These are phyloP conservation scores for Heptranchias perlo DNA, from an alignment of 2,113 vertebrate genomes.

Conservation along the genomic window DNA sequence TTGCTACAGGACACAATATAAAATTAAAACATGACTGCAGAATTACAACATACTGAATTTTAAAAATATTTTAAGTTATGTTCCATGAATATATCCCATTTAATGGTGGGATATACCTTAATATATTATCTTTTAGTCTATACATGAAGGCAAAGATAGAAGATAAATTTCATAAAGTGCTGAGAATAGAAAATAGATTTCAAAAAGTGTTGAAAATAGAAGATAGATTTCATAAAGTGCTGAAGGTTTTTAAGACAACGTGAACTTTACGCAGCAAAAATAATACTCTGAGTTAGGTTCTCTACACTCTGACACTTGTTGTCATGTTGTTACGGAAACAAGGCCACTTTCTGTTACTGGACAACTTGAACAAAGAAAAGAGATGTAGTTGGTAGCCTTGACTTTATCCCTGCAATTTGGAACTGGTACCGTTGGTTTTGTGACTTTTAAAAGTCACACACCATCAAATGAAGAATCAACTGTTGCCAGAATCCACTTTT, in stretches of 20 bases:
- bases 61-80: neutral
- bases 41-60: neutral
- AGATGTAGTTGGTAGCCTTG: neutral
- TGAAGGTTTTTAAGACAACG: slow-evolving; percentile 26
- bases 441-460: neutral
- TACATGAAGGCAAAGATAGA: slow-evolving; percentile 7
- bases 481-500: neutral
- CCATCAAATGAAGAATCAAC: neutral
- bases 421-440: neutral
- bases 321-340: neutral
- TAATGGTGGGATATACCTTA: neutral
- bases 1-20: neutral
- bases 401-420: neutral
- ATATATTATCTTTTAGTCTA: neutral
- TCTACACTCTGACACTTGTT: neutral
- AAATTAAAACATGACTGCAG: neutral
- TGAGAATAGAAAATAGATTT: neutral
- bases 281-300: neutral
- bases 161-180: slow-evolving; percentile 29
- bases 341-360: neutral
- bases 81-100: neutral
- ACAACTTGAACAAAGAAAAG: neutral
- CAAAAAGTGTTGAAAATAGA: slow-evolving; percentile 14
- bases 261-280: neutral
- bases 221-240: slow-evolving; percentile 26